phyloP scores from a whole-genome alignment of 2,797 vertebrate genomes.

The Poliocrania exsul region DNA sequence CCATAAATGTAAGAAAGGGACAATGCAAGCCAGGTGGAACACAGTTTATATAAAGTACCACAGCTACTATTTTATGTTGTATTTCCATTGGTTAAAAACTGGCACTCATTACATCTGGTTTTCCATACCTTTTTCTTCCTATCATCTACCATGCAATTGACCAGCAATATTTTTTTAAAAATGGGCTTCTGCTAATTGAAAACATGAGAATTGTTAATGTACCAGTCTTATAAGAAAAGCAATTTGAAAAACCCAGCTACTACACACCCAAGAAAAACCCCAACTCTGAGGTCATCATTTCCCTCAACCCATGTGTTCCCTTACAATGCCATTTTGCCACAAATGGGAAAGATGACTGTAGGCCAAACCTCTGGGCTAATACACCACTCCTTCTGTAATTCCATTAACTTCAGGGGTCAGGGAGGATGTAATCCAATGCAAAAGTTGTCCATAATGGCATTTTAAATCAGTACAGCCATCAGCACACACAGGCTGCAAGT shows the following conservation, averaged over 20 bases:
- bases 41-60: constrained; percentile 65
- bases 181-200: constrained; percentile 39
- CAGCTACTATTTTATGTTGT: constrained; percentile 59
- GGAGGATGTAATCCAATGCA: constrained; percentile 38
- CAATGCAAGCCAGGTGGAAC: constrained; percentile 77
- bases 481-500: not conserved
- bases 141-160: not conserved
- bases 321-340: not conserved
- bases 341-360: constrained; percentile 27
- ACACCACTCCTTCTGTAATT: constrained; percentile 19
- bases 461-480: constrained; percentile 47
- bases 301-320: constrained; percentile 2
- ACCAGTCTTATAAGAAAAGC: constrained; percentile 19
- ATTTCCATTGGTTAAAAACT: constrained; percentile 19
- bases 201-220: constrained; percentile 47
- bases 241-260: not conserved
- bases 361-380: constrained; percentile 29
- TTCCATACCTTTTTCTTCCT: constrained; percentile 40
- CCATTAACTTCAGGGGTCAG: not conserved
- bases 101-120: not conserved
- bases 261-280: constrained; percentile 39
- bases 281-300: constrained; percentile 62
- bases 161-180: not conserved
- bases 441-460: constrained; percentile 51
- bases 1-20: constrained; percentile 75